Evolutionary conservation across 2,113 vertebrate genomes (phyloP), one percentile per base, ranked within the genome.

Genomic region (Apeltes quadracus): DNA sequence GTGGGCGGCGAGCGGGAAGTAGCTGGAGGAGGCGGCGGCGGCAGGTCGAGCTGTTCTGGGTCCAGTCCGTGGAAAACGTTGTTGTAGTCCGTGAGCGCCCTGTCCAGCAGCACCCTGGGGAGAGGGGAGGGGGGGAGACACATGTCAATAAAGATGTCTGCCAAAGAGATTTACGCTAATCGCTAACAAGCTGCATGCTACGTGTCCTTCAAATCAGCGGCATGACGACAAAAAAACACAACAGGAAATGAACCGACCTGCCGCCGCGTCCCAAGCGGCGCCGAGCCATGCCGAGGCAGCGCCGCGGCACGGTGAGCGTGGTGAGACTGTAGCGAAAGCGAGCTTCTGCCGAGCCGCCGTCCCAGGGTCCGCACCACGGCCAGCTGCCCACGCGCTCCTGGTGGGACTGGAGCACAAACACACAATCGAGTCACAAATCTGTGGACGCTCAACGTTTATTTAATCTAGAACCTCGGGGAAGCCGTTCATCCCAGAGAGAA

Each of bases 281-380:
- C 43, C 98, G 95, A 69, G 97, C 95, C 94, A 99, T 93, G 78
- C 97, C 98, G 72, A 98, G 90, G 83, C 97, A 98, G 72, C 93
- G 94, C 46, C 93, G 94, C 61, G 98, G 98, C 72, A 96, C 91
- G 11, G 95, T 96, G 82, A 99, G 95, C 54, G 97, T 96, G 66
- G 97, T 97, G 89, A 99, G 95, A 92, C 96, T 97, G 93, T 97
- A 99, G 93, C 96, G 95, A 65, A 96, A 98, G 58, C 95, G 96
- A 32, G 95, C 92, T 56, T 97, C 94, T 76, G 95, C 95, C 83
- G 95, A 79, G 38, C 94, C 95, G 82, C 94, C 95, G 7, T 97
- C 95, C 62, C 93, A 89, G 79, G 95, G 95, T 76, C 92, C 94
- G 77, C 89, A 95, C 97, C 98, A 98, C 0, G 96, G 96, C 98